A percentile compares a stretch with the other conserved stretches of the same genome.
Evolutionary conservation across 2,888 invertebrate genomes (phyloP).

Genomic region (Stictocephala bisonia): DNA sequence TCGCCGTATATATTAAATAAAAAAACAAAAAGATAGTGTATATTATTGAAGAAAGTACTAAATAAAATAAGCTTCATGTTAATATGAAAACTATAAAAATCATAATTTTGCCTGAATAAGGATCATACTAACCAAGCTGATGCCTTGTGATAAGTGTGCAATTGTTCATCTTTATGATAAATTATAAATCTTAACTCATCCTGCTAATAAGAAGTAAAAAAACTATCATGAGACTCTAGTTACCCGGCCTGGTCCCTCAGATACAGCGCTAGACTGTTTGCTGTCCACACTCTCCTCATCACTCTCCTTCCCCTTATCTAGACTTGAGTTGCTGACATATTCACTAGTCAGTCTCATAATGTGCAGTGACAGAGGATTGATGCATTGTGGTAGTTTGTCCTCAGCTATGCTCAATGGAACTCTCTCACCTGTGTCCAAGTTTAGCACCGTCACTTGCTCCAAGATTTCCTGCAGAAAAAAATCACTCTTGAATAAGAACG

Average conservation of each 20-base stretch:
- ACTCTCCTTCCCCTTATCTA: slow-evolving; percentile 77
- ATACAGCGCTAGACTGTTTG: slow-evolving; percentile 67
- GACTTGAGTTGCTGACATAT: slow-evolving; percentile 78
- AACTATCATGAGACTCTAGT: too few species aligned
- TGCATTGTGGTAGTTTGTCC: slow-evolving; percentile 89
- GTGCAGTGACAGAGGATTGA: slow-evolving; percentile 94
- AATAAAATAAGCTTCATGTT: background rate
- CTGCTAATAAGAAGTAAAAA: background rate
- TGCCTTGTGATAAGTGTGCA: background rate
- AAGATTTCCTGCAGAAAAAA: slow-evolving; percentile 90
- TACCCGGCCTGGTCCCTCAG: slow-evolving; percentile 49
- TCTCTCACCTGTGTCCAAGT: slow-evolving; percentile 81
- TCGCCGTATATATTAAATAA: too few species aligned
- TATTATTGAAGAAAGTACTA: too few species aligned
- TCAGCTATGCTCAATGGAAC: slow-evolving; percentile 96
- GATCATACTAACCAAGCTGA: too few species aligned
- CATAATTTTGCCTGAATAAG: too few species aligned
- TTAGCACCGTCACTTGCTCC: slow-evolving; percentile 79
- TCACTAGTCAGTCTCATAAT: slow-evolving; percentile 94
- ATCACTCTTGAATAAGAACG: too few species aligned
- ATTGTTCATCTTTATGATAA: background rate
- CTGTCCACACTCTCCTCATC: slow-evolving; percentile 81
- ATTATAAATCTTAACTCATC: background rate
- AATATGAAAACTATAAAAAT: background rate
- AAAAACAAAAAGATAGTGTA: too few species aligned